Percentiles rank a stretch among this genome's conserved stretches.
Evolutionary conservation across 1,140 invertebrate species (phyloP).

Genomic region (Psilanteris sp.): DNA sequence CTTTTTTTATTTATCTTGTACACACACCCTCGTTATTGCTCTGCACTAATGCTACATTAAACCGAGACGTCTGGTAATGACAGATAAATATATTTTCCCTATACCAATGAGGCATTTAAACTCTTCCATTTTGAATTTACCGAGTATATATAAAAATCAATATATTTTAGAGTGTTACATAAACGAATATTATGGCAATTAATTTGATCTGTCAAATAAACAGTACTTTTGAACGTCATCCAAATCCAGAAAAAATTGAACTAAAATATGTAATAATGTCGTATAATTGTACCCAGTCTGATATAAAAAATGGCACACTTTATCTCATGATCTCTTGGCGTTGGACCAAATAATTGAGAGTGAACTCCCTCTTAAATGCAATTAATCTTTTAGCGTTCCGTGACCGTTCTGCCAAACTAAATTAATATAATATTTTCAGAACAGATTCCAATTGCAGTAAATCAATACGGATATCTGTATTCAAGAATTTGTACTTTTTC

Average conservation of each 20-base stretch:
- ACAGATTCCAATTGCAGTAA: too few species aligned
- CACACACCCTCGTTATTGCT: slow-evolving; percentile 41
- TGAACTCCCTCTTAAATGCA: slow-evolving; percentile 22
- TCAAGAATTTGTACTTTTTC: too few species aligned
- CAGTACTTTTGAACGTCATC: too few species aligned
- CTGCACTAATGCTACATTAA: slow-evolving; percentile 48
- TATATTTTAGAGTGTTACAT: too few species aligned
- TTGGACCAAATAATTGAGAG: slow-evolving; percentile 37
- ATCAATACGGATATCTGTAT: too few species aligned
- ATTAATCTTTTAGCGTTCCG: slow-evolving; percentile 17
- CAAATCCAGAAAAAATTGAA: slow-evolving; percentile 1
- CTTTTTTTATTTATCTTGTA: slow-evolving; percentile 27
- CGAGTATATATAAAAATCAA: too few species aligned
- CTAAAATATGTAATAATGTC: slow-evolving; percentile 11
- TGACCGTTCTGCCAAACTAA: slow-evolving; percentile 2
- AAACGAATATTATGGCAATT: too few species aligned
- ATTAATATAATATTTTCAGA: neutral
- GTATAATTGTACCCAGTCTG: too few species aligned
- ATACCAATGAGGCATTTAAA: too few species aligned
- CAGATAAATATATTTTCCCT: slow-evolving; percentile 37
- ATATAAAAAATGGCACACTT: slow-evolving; percentile 41
- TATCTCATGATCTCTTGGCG: slow-evolving; percentile 27
- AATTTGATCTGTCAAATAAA: neutral
- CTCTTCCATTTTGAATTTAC: too few species aligned
- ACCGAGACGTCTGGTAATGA: slow-evolving; percentile 35